Conservation (phyloP, 2,797 vertebrate genomes). For the Loris lydekkerianus region DNA sequence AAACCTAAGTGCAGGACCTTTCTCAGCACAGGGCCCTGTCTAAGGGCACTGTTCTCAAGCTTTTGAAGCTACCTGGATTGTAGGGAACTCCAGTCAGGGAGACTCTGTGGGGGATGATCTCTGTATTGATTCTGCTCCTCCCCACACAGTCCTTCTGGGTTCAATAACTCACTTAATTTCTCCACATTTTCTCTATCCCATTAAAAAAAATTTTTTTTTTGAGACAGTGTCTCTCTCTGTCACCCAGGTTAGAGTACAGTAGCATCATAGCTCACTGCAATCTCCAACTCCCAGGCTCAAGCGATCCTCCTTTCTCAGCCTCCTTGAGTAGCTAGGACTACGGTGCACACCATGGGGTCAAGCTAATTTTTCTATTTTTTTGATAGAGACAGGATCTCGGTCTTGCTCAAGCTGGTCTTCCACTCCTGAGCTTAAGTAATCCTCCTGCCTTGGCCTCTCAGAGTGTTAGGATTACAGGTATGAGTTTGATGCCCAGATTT, state of each 20-base stretch:
- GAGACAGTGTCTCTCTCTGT: neutral
- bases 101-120: neutral
- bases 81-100: too few relatives aligned
- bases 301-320: neutral
- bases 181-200: neutral
- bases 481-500: neutral
- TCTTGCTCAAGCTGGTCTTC: neutral
- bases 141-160: neutral
- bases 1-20: neutral
- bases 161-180: neutral
- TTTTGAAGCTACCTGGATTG: too few relatives aligned
- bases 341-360: rapidly evolving
- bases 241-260: neutral
- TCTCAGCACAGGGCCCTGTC: neutral
- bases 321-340: neutral
- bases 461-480: neutral
- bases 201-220: neutral
- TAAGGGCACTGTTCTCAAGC: neutral
- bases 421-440: neutral
- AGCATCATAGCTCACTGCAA: neutral
- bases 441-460: neutral
- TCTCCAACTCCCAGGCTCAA: neutral
- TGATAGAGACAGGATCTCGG: neutral
- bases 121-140: neutral
- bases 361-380: neutral